Percentiles rank a stretch among this genome's conserved stretches.
These are phyloP conservation scores for Hirtodrosophila trivittata DNA, from an alignment of 2,888 invertebrate genomes.

Conservation along the genomic window DNA sequence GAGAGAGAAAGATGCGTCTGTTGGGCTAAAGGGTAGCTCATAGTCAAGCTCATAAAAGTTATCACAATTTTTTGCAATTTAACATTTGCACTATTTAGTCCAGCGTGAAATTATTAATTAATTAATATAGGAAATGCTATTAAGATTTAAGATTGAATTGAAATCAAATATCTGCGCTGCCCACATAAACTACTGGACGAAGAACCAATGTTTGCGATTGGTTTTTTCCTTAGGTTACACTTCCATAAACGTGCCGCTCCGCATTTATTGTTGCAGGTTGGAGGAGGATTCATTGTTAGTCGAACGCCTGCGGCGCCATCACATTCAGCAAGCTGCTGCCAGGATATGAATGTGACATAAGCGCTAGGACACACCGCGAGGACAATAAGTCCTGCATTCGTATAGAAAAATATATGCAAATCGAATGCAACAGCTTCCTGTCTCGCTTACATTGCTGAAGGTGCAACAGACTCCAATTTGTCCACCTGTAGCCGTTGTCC, in stretches of 20 bases:
- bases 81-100: too few relatives aligned
- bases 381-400: background rate
- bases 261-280: too few relatives aligned
- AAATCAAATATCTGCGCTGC: conserved; percentile 33
- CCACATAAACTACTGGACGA: conserved; percentile 35
- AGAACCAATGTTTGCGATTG: too few relatives aligned
- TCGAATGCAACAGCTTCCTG: conserved; percentile 41
- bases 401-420: conserved; percentile 53
- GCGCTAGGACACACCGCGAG: conserved; percentile 5
- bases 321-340: conserved; percentile 19
- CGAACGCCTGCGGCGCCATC: conserved; percentile 32
- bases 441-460: background rate
- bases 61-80: too few relatives aligned
- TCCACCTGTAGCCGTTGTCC: conserved; percentile 57
- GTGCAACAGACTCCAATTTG: conserved; percentile 20
- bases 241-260: too few relatives aligned
- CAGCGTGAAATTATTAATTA: too few relatives aligned
- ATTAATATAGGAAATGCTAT: too few relatives aligned
- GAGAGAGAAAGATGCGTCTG: too few relatives aligned
- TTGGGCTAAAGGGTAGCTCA: too few relatives aligned
- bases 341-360: conserved; percentile 54
- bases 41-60: too few relatives aligned
- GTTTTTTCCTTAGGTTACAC: too few relatives aligned
- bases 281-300: conserved; percentile 13
- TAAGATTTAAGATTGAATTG: conserved; percentile 16